Evolutionary conservation across 2,797 vertebrate genomes (phyloP).

Genomic region (Pipistrellus pygmaeus): DNA sequence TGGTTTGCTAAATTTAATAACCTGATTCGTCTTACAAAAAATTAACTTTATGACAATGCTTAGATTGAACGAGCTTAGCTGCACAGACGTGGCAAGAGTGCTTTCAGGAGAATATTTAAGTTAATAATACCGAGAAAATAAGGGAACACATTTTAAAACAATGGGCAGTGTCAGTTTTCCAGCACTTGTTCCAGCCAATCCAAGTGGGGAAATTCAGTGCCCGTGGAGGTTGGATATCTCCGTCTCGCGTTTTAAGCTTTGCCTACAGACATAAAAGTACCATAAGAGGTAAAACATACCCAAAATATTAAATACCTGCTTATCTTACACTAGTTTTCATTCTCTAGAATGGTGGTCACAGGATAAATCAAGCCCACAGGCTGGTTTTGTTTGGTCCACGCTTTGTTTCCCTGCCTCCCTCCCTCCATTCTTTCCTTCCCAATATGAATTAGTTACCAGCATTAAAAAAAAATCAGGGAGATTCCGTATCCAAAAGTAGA

Average conservation of each 20-base stretch:
- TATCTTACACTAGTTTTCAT: neutral
- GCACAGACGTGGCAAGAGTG: conserved; percentile 46
- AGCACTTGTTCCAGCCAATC: neutral
- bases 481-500: neutral
- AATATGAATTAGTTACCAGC: neutral
- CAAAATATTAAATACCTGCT: neutral
- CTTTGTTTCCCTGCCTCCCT: neutral
- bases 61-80: conserved; percentile 74
- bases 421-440: neutral
- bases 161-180: neutral
- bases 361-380: neutral
- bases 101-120: conserved; percentile 65
- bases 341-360: neutral
- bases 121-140: conserved; percentile 61
- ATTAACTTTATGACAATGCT: conserved; percentile 77
- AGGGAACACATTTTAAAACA: conserved; percentile 27
- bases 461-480: neutral
- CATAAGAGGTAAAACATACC: neutral
- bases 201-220: neutral
- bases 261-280: neutral
- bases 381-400: neutral
- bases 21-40: conserved; percentile 80
- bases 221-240: neutral
- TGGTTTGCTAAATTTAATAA: conserved; percentile 81
- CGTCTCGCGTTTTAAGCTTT: neutral